Percentiles rank a stretch among this genome's conserved stretches.
phyloP scores from a whole-genome alignment of 2,113 vertebrate species.

The Pelmatolapia mariae region DNA sequence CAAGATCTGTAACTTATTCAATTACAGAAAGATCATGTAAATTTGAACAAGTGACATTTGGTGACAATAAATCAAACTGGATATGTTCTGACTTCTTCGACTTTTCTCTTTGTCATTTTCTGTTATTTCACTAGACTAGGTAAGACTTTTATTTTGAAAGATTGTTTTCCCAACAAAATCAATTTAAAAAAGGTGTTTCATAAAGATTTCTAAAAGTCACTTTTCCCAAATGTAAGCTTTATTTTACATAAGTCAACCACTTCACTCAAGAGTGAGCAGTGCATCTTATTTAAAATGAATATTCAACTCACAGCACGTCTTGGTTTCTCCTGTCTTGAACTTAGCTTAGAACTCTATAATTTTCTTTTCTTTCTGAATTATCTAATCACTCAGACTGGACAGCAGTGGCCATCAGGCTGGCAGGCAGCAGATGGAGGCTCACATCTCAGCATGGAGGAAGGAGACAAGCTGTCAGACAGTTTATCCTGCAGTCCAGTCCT shows the following conservation, averaged over 20 bases:
- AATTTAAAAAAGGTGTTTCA: not conserved
- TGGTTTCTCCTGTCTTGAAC: not conserved
- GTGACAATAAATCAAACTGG: not conserved
- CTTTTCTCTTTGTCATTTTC: not conserved
- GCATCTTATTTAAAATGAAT: not conserved
- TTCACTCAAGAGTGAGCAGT: not conserved
- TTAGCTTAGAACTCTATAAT: not conserved
- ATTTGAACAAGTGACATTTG: not conserved
- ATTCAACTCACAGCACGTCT: not conserved
- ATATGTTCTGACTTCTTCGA: not conserved
- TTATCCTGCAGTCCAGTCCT: conserved; percentile 11
- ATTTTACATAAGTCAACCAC: not conserved
- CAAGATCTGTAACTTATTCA: not conserved
- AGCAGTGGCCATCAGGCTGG: not conserved
- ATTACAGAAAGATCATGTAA: not conserved
- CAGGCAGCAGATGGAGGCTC: conserved; percentile 30
- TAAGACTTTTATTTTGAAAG: not conserved
- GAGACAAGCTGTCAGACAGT: conserved; percentile 3
- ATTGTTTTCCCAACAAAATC: not conserved
- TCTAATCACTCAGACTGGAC: conserved; percentile 1
- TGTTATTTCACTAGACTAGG: not conserved
- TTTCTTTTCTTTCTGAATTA: not conserved
- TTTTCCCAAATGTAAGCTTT: not conserved
- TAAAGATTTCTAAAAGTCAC: not conserved
- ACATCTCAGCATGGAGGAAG: not conserved